Conservation (phyloP, 2,797 vertebrate species). For the Esox lucius region DNA sequence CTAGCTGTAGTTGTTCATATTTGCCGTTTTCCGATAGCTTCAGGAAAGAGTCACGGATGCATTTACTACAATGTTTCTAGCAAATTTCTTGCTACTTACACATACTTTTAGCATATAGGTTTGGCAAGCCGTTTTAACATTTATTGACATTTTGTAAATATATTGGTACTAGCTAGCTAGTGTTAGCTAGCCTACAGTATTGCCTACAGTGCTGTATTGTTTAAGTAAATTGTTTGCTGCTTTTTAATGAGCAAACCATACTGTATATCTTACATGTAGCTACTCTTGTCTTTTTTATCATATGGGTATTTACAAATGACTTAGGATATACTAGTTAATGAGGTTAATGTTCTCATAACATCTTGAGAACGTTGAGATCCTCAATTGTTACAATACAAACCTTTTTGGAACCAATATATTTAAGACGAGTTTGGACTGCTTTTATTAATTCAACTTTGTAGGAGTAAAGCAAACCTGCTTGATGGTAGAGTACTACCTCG, state of each 20-base stretch:
- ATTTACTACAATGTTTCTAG: too few species aligned
- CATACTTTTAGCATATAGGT: not conserved
- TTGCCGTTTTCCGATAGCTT: not conserved
- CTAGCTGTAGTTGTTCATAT: not conserved
- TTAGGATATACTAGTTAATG: not conserved
- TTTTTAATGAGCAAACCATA: not conserved
- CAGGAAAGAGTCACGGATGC: too few species aligned
- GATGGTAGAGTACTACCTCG: not conserved
- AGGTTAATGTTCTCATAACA: too few species aligned
- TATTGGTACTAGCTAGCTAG: too few species aligned
- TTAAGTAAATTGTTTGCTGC: too few species aligned
- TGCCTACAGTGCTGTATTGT: too few species aligned
- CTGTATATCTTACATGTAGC: not conserved
- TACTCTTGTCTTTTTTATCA: not conserved
- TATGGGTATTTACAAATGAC: not conserved
- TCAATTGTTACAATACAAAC: too few species aligned
- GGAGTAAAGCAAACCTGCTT: not conserved
- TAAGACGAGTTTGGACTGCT: not conserved
- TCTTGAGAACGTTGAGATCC: too few species aligned
- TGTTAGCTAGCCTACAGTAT: too few species aligned
- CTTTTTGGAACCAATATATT: not conserved
- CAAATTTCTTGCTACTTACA: not conserved
- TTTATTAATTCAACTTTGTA: not conserved
- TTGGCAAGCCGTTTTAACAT: too few species aligned
- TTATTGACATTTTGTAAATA: too few species aligned